Conservation (phyloP, 64 coral and sea anemone species). For the Orbicella faveolata region DNA sequence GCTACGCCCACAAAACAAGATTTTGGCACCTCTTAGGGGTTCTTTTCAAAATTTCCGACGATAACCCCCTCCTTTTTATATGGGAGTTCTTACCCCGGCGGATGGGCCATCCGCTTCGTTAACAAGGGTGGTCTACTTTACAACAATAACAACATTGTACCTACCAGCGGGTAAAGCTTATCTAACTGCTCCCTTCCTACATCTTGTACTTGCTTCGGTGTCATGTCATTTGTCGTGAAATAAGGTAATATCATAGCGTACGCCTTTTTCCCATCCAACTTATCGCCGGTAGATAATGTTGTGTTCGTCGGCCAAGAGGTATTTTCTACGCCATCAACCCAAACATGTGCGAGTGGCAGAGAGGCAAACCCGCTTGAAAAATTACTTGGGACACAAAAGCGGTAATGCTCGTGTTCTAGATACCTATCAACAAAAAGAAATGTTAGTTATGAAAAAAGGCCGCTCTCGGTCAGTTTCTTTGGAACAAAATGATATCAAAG, state of each 20-base stretch:
- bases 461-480: too few species aligned
- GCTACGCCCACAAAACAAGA: too few species aligned
- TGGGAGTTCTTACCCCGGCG: too few species aligned
- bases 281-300: conserved; percentile 59
- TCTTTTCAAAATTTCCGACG: too few species aligned
- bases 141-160: not conserved
- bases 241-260: conserved; percentile 71
- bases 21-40: too few species aligned
- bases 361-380: conserved; percentile 82
- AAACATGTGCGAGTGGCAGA: conserved; percentile 81
- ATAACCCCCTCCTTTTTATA: too few species aligned
- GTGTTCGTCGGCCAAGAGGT: conserved; percentile 39
- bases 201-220: conserved; percentile 26
- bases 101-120: too few species aligned
- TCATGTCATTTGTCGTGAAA: conserved; percentile 67
- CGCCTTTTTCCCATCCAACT: conserved; percentile 59
- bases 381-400: conserved; percentile 87
- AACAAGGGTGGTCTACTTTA: too few species aligned
- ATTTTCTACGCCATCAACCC: conserved; percentile 67
- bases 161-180: conserved; percentile 56
- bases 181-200: conserved; percentile 43
- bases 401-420: conserved; percentile 63
- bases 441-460: too few species aligned
- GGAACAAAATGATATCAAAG: too few species aligned
- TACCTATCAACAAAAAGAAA: conserved; percentile 35